phyloP scores from a whole-genome alignment of 2,797 vertebrate genomes.

The Nyctalus aviator region DNA sequence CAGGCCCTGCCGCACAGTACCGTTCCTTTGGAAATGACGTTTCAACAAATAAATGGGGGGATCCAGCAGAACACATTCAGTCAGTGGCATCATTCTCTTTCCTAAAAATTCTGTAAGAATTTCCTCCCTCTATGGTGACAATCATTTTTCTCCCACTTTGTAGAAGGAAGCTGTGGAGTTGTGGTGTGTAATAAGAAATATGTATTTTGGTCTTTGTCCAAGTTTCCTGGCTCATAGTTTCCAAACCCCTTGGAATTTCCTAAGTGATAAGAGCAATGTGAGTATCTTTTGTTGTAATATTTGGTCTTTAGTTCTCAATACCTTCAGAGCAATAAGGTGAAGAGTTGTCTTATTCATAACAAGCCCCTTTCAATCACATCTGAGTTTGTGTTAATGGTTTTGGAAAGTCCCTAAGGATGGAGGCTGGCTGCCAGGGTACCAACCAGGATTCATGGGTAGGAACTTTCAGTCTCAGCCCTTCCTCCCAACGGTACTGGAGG shows the following conservation, averaged over 20 bases:
- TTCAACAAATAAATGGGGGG: background rate
- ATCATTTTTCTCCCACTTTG: constrained; percentile 9
- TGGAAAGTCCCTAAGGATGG: background rate
- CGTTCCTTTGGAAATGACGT: background rate
- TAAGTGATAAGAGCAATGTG: background rate
- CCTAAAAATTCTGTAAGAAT: background rate
- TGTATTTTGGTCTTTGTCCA: background rate
- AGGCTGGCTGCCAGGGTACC: background rate
- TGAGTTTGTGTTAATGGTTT: background rate
- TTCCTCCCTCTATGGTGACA: background rate
- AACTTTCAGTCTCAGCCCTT: background rate
- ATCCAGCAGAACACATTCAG: background rate
- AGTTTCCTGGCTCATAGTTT: background rate
- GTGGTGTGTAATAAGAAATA: background rate
- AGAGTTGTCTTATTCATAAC: background rate
- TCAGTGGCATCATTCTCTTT: background rate
- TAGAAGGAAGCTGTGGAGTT: background rate
- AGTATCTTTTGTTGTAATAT: constrained; percentile 17
- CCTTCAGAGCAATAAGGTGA: background rate
- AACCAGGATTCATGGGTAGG: background rate
- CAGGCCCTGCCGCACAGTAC: background rate
- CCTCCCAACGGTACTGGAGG: background rate
- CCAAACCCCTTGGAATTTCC: background rate
- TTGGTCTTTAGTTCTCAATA: background rate
- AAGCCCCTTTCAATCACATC: background rate